Conservation (phyloP, 1,140 invertebrate species). For the Zaprionus lachaisei region DNA sequence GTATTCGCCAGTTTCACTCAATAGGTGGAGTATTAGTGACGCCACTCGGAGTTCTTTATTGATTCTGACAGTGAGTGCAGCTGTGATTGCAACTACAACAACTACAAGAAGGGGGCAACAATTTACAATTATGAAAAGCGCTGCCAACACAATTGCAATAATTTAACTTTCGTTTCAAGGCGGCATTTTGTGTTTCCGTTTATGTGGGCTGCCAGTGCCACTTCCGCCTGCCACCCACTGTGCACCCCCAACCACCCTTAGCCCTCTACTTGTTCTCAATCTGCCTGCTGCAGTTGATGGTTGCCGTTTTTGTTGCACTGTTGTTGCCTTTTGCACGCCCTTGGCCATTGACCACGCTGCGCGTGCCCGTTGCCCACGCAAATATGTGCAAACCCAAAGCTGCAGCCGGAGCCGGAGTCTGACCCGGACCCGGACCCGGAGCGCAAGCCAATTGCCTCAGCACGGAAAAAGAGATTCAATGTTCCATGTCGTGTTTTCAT, state of each 20-base stretch:
- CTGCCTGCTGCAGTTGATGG: slow-evolving; percentile 52
- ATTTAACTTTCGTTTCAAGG: slow-evolving; percentile 80
- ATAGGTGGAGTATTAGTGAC: slow-evolving; percentile 16
- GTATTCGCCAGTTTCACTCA: neutral
- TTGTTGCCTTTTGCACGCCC: slow-evolving; percentile 17
- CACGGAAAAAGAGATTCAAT: slow-evolving; percentile 63
- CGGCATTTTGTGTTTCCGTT: slow-evolving; percentile 78
- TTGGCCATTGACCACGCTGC: slow-evolving; percentile 30
- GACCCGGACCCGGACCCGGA: slow-evolving; percentile 11
- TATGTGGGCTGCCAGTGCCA: slow-evolving; percentile 53
- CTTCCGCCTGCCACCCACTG: slow-evolving; percentile 50
- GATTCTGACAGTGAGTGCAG: slow-evolving; percentile 11
- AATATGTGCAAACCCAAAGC: slow-evolving; percentile 30
- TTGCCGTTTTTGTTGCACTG: slow-evolving; percentile 12
- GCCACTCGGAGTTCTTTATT: neutral
- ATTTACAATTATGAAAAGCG: slow-evolving; percentile 76
- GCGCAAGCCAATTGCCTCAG: slow-evolving; percentile 28
- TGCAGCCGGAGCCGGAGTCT: slow-evolving; percentile 16
- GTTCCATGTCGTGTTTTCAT: slow-evolving; percentile 56
- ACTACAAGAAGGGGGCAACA: slow-evolving; percentile 21
- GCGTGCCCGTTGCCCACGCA: slow-evolving; percentile 16
- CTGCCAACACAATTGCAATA: slow-evolving; percentile 74
- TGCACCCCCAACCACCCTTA: neutral
- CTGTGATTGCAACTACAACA: slow-evolving; percentile 19
- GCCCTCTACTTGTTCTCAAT: slow-evolving; percentile 41